These are phyloP conservation scores for Diadegma fenestrale DNA, from an alignment of 2,888 invertebrate species.

Conservation along the genomic window DNA sequence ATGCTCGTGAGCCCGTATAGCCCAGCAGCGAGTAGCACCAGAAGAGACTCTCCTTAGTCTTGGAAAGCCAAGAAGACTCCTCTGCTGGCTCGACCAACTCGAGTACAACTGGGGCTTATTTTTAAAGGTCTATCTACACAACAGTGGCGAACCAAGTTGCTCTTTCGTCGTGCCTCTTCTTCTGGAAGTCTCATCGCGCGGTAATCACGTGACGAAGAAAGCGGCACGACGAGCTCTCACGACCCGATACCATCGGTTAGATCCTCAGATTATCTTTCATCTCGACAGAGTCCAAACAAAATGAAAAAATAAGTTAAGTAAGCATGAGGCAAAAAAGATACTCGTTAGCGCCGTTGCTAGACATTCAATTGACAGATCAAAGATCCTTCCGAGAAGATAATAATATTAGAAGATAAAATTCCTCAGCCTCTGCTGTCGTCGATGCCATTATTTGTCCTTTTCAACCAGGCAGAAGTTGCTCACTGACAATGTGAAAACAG, in stretches of 20 bases:
- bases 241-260: slow-evolving; percentile 56
- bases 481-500: slow-evolving; percentile 14
- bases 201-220: slow-evolving; percentile 38
- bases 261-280: slow-evolving; percentile 43
- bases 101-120: slow-evolving; percentile 44
- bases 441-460: background rate
- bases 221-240: slow-evolving; percentile 51
- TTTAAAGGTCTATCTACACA: slow-evolving; percentile 44
- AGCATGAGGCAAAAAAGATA: slow-evolving; percentile 28
- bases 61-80: slow-evolving; percentile 44
- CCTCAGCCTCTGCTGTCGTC: slow-evolving; percentile 18
- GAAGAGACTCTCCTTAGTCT: slow-evolving; percentile 43
- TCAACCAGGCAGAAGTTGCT: slow-evolving; percentile 7
- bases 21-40: background rate
- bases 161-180: slow-evolving; percentile 28
- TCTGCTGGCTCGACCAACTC: slow-evolving; percentile 37
- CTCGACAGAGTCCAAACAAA: background rate
- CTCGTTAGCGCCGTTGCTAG: slow-evolving; percentile 57
- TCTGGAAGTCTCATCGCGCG: background rate
- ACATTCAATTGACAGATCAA: slow-evolving; percentile 56
- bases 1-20: slow-evolving; percentile 70
- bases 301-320: background rate
- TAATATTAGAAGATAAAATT: slow-evolving; percentile 37
- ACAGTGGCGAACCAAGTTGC: slow-evolving; percentile 21
- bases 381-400: slow-evolving; percentile 35